Evolutionary conservation across 2,888 invertebrate species (phyloP).

Genomic region (Morpho deidamia): DNA sequence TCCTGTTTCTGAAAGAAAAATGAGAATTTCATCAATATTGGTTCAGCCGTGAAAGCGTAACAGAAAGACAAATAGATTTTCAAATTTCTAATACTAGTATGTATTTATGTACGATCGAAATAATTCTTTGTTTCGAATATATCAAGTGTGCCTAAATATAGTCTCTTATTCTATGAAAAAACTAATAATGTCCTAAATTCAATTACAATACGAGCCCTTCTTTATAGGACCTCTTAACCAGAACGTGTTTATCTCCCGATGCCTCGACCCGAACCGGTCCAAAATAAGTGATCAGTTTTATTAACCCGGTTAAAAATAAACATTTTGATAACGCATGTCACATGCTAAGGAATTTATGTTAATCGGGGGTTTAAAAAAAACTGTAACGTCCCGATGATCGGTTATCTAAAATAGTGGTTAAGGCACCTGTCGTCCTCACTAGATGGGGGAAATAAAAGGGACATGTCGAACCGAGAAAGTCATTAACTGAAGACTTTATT

Average conservation of each 20-base stretch:
- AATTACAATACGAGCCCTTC: neutral
- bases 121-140: too few species aligned
- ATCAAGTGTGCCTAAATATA: too few species aligned
- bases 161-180: too few species aligned
- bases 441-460: neutral
- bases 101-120: too few species aligned
- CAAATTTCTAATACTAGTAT: too few species aligned
- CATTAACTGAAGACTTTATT: slow-evolving; percentile 15
- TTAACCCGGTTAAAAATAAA: slow-evolving; percentile 34
- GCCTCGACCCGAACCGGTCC: slow-evolving; percentile 25
- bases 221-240: neutral
- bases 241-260: slow-evolving; percentile 13
- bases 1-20: too few species aligned
- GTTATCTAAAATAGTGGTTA: slow-evolving; percentile 20
- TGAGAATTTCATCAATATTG: too few species aligned
- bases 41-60: too few species aligned
- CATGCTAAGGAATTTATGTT: slow-evolving; percentile 35
- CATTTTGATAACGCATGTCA: slow-evolving; percentile 34
- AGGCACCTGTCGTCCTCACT: slow-evolving; percentile 12
- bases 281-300: slow-evolving; percentile 41
- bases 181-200: too few species aligned
- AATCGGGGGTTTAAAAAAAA: slow-evolving; percentile 25
- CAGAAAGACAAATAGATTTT: too few species aligned
- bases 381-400: slow-evolving; percentile 18
- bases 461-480: slow-evolving; percentile 6